Conservation (phyloP, 2,888 invertebrate genomes). For the Tinea pellionella region DNA sequence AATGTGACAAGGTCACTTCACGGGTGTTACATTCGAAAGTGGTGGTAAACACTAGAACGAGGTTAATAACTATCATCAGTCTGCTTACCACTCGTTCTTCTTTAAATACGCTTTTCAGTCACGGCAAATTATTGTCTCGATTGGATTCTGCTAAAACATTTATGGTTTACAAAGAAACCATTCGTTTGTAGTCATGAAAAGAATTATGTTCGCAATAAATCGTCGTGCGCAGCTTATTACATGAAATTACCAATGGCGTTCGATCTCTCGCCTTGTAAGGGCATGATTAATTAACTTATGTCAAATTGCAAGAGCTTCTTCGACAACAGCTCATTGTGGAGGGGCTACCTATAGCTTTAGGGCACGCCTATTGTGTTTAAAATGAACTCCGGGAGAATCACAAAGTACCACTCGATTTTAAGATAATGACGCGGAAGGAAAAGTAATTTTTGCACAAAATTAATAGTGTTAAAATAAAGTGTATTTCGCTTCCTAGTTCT, state of each 20-base stretch:
- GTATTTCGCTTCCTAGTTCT: no score
- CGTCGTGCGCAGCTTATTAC: conserved; percentile 37
- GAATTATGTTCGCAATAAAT: conserved; percentile 31
- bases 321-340: conserved; percentile 26
- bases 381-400: not conserved
- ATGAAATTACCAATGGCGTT: conserved; percentile 26
- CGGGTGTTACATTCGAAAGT: no score
- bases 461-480: not conserved
- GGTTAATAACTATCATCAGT: no score
- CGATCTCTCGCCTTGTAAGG: conserved; percentile 38
- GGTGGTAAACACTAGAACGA: no score
- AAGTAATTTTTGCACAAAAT: not conserved
- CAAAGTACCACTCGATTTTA: not conserved
- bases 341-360: not conserved
- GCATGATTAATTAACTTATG: conserved; percentile 48
- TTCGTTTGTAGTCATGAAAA: not conserved
- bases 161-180: conserved; percentile 3
- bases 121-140: not conserved
- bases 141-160: not conserved
- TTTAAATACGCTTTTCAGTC: conserved; percentile 1
- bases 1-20: no score
- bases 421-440: not conserved
- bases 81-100: not conserved
- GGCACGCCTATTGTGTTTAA: not conserved
- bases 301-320: conserved; percentile 32